phyloP scores from a whole-genome alignment of 1,140 invertebrate species.

The Nasonia giraulti region DNA sequence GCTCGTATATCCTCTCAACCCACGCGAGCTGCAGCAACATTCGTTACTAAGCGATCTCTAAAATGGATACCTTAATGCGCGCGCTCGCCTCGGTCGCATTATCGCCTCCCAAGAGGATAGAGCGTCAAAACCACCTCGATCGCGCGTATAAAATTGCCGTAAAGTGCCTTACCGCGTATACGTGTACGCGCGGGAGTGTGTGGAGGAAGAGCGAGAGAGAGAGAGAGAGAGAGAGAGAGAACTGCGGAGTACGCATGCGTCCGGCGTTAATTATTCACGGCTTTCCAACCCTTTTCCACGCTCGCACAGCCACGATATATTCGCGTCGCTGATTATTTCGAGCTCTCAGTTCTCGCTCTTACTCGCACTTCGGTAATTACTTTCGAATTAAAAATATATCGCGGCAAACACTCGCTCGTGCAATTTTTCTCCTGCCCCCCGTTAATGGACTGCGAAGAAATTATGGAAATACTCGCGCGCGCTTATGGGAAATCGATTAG shows the following conservation, averaged over 20 bases:
- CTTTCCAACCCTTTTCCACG: background rate
- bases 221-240: too few relatives aligned
- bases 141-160: background rate
- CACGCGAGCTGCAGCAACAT: conserved; percentile 22
- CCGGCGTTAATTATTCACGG: background rate
- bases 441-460: background rate
- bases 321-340: background rate
- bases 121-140: background rate
- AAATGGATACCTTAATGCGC: conserved; percentile 58
- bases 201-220: too few relatives aligned
- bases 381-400: background rate
- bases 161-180: background rate
- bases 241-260: background rate
- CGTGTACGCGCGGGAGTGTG: too few relatives aligned
- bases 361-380: background rate
- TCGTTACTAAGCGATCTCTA: conserved; percentile 53
- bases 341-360: background rate
- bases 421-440: too few relatives aligned
- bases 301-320: background rate
- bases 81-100: background rate
- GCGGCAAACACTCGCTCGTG: background rate
- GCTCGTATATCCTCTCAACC: conserved; percentile 54
- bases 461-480: background rate
- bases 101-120: background rate
- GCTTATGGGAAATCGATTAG: background rate